These are phyloP conservation scores for Diadegma fenestrale DNA, from an alignment of 2,888 invertebrate genomes.

Conservation along the genomic window DNA sequence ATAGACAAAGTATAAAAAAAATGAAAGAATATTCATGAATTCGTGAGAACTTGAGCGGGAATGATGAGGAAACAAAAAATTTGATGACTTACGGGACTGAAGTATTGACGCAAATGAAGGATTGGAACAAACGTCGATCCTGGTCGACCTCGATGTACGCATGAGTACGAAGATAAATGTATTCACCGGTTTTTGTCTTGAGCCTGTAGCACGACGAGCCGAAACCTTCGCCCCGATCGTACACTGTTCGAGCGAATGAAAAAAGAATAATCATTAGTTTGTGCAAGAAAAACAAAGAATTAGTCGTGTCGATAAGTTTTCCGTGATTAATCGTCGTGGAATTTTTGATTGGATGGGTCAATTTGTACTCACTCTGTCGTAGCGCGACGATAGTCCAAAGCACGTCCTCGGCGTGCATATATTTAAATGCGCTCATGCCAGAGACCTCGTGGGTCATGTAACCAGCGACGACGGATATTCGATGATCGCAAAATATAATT, in stretches of 20 bases:
- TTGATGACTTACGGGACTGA: constrained; percentile 86
- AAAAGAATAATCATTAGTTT: constrained; percentile 1
- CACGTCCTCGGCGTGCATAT: constrained; percentile 96
- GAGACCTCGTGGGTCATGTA: constrained; percentile 95
- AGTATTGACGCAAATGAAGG: constrained; percentile 95
- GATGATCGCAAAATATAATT: constrained; percentile 95
- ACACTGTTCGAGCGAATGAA: constrained; percentile 87
- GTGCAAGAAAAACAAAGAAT: background rate
- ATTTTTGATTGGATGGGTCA: background rate
- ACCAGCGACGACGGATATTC: constrained; percentile 95
- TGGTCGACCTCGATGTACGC: constrained; percentile 94
- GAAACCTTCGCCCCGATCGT: constrained; percentile 92
- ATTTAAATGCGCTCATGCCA: constrained; percentile 94
- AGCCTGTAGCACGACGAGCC: constrained; percentile 95
- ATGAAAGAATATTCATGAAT: background rate
- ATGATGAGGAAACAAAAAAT: background rate
- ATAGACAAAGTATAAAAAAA: too few relatives aligned
- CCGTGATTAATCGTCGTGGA: background rate
- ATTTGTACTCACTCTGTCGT: constrained; percentile 88
- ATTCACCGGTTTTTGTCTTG: constrained; percentile 92
- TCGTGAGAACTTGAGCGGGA: background rate
- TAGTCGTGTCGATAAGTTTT: too few relatives aligned
- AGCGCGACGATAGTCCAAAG: constrained; percentile 95
- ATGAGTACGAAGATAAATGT: constrained; percentile 93
- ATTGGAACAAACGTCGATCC: constrained; percentile 91